Evolutionary conservation across 2,113 vertebrate species (phyloP), one percentile per base, ranked within the genome.

Genomic region (Oceanites oceanicus): DNA sequence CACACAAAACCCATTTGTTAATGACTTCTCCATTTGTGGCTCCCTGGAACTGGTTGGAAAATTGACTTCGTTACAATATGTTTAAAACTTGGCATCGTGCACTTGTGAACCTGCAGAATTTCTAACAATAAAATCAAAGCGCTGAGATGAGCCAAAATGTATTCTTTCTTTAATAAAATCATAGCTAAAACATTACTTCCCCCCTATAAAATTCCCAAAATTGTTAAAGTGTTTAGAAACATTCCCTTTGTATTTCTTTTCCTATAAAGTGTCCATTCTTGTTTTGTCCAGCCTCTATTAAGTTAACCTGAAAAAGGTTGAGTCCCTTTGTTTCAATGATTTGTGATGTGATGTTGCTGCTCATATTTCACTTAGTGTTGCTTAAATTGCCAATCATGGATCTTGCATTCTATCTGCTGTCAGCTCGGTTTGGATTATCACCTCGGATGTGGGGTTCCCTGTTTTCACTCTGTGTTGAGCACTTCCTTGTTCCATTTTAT

Each of bases 331-430:
- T 98, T 97, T 75, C 96, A 44, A 96, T 94, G 97, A 97, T 97
- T 97, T 97, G 92, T 93, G 97, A 97, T 98, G 97, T 97, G 97
- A 97, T 97, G 97, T 96, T 92, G 75, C 97, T 96, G 97, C 96
- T 98, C 96, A 96, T 78, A 76, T 98, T 98, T 98, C 98, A 97
- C 95, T 90, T 97, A 92, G 95, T 30, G 96, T 98, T 97, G 96
- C 95, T 92, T 76, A 88, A 94, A 92, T 97, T 94, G 97, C 98
- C 97, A 98, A 97, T 99, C 98, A 98, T 25, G 52, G 96, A 97
- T 98, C 97, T 96, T n/a, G 95, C 95, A n/a, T 96, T 66, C 96
- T 92, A 96, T 97, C 97, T 92, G 97, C 98, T 97, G 97, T 98
- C 96, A 92, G 81, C 44, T 96, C 66, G 40, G 90, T 77, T 98